Percentiles rank a stretch among this genome's conserved stretches.
Evolutionary conservation across 2,113 vertebrate species (phyloP).

Genomic region (Hydrolagus affinis): DNA sequence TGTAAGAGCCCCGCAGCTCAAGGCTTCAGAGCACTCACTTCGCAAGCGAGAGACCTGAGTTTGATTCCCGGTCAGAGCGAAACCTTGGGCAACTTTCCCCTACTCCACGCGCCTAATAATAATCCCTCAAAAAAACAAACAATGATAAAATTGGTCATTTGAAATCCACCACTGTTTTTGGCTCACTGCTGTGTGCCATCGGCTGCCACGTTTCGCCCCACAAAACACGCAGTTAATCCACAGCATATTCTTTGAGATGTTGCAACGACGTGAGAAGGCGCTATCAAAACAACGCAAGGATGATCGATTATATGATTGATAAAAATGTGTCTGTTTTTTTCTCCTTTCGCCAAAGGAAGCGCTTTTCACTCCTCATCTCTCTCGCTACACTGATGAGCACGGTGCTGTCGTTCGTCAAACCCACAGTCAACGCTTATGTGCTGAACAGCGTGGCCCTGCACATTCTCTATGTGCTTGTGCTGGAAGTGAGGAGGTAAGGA

Average conservation of each 20-base stretch:
- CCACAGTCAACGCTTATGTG: constrained; percentile 71
- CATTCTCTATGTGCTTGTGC: constrained; percentile 59
- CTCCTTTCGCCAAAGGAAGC: constrained; percentile 50
- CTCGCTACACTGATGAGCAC: constrained; percentile 54
- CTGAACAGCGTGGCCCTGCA: constrained; percentile 79
- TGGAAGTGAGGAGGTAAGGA: constrained; percentile 69
- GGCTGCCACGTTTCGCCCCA: not conserved
- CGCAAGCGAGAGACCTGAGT: not conserved
- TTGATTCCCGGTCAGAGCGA: not conserved
- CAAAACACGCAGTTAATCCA: too few relatives aligned
- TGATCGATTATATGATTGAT: not conserved
- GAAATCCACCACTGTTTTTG: not conserved
- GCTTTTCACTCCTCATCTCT: constrained; percentile 58
- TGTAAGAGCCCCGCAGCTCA: too few relatives aligned
- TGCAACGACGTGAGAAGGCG: too few relatives aligned
- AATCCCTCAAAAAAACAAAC: not conserved
- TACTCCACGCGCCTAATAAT: not conserved
- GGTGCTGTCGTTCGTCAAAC: constrained; percentile 71
- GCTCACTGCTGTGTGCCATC: not conserved
- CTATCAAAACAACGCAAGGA: too few relatives aligned
- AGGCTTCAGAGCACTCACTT: too few relatives aligned
- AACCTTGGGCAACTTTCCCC: not conserved
- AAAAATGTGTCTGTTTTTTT: constrained; percentile 7
- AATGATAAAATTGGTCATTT: too few relatives aligned
- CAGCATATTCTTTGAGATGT: too few relatives aligned